phyloP scores from a whole-genome alignment of 2,797 vertebrate genomes.

The Hafferia zeledoni region DNA sequence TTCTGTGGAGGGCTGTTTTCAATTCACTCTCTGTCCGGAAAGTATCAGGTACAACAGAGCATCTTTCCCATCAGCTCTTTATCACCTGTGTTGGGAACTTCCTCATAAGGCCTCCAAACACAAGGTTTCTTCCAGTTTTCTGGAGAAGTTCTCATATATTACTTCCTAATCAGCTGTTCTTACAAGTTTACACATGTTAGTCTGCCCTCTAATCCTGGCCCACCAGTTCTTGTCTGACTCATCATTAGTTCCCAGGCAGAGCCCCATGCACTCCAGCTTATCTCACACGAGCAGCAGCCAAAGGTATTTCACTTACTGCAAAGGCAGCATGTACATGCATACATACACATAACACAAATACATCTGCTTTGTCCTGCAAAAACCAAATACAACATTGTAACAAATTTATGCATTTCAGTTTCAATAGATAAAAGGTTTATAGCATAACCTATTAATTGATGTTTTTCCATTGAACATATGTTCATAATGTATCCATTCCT shows the following conservation, averaged over 20 bases:
- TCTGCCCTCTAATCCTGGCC: not conserved
- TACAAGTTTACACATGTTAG: not conserved
- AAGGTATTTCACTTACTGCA: not conserved
- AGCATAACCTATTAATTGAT: not conserved
- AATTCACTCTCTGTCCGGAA: not conserved
- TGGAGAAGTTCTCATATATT: not conserved
- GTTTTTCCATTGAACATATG: not conserved
- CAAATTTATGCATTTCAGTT: not conserved
- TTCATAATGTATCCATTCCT: not conserved
- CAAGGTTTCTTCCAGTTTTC: not conserved
- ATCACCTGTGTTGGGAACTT: not conserved
- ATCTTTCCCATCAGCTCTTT: not conserved
- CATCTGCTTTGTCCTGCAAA: not conserved
- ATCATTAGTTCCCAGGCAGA: not conserved
- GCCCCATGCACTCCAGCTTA: not conserved
- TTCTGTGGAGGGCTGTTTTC: not conserved
- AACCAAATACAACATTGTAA: not conserved
- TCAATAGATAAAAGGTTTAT: not conserved
- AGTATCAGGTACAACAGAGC: not conserved
- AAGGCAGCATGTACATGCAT: accelerated
- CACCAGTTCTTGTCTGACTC: not conserved
- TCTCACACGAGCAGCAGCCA: not conserved
- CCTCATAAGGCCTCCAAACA: not conserved
- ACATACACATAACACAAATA: not conserved
- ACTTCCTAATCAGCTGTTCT: not conserved